These are phyloP conservation scores for Lamellibrachia columna DNA, from an alignment of 2,888 invertebrate species.

Conservation along the genomic window DNA sequence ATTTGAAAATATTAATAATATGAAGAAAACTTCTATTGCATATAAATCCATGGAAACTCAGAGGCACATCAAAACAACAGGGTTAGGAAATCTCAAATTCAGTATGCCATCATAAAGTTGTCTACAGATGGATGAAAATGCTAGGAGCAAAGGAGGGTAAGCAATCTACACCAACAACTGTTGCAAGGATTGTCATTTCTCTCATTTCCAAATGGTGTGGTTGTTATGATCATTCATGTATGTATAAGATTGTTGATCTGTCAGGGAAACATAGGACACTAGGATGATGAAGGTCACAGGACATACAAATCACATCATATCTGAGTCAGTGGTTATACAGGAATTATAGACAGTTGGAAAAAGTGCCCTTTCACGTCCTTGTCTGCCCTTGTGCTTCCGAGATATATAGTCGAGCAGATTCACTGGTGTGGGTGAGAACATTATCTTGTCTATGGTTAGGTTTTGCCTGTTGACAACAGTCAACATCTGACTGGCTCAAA, in stretches of 20 bases:
- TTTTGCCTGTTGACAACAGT: background rate
- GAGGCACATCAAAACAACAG: too few relatives aligned
- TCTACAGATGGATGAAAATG: too few relatives aligned
- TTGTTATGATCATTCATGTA: background rate
- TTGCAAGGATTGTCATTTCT: background rate
- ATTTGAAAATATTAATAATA: too few relatives aligned
- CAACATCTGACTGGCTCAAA: background rate
- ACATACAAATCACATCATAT: background rate
- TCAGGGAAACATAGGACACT: background rate
- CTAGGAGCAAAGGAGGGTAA: too few relatives aligned
- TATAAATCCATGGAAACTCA: too few relatives aligned
- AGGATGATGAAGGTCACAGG: background rate
- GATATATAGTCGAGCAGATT: slow-evolving; percentile 4
- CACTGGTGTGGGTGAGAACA: background rate
- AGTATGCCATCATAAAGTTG: too few relatives aligned
- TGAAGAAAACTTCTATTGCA: too few relatives aligned
- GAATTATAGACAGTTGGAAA: background rate
- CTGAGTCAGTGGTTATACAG: background rate
- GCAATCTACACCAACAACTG: too few relatives aligned
- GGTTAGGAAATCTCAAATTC: too few relatives aligned
- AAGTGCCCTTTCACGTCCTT: background rate
- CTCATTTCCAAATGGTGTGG: background rate
- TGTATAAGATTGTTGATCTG: background rate
- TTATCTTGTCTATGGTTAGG: background rate
- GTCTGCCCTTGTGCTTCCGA: background rate